Evolutionary conservation across 2,797 vertebrate species (phyloP).

Genomic region (Periophthalmus magnuspinnatus): DNA sequence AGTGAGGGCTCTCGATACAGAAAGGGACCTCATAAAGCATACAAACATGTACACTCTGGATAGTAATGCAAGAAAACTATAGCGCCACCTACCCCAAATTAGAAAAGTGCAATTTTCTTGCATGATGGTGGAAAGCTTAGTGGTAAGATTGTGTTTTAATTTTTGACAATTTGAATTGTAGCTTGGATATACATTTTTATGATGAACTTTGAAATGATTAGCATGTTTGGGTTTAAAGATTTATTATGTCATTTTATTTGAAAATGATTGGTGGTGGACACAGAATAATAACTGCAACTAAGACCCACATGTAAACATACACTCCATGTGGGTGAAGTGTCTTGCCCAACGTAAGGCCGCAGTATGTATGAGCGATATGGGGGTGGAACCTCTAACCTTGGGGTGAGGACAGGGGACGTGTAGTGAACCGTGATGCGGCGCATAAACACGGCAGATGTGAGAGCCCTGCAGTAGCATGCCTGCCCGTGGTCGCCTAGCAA

Average conservation of each 20-base stretch:
- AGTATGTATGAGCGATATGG: background rate
- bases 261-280: too few relatives aligned
- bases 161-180: too few relatives aligned
- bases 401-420: background rate
- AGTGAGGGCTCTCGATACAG: too few relatives aligned
- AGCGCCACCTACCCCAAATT: background rate
- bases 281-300: too few relatives aligned
- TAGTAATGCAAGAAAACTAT: background rate
- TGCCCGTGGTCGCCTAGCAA: conserved; percentile 76
- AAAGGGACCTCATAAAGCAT: too few relatives aligned
- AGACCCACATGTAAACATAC: background rate
- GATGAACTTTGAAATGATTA: too few relatives aligned
- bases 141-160: too few relatives aligned
- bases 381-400: background rate
- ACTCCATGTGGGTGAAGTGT: background rate
- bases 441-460: conserved; percentile 61
- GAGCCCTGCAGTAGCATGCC: conserved; percentile 72
- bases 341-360: background rate
- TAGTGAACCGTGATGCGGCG: background rate
- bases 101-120: background rate
- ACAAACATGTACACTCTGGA: too few relatives aligned
- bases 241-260: background rate
- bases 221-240: too few relatives aligned
- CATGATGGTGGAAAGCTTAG: too few relatives aligned
- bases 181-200: too few relatives aligned